Evolutionary conservation across 1,140 invertebrate genomes (phyloP).

Genomic region (Brachionus koreanus): DNA sequence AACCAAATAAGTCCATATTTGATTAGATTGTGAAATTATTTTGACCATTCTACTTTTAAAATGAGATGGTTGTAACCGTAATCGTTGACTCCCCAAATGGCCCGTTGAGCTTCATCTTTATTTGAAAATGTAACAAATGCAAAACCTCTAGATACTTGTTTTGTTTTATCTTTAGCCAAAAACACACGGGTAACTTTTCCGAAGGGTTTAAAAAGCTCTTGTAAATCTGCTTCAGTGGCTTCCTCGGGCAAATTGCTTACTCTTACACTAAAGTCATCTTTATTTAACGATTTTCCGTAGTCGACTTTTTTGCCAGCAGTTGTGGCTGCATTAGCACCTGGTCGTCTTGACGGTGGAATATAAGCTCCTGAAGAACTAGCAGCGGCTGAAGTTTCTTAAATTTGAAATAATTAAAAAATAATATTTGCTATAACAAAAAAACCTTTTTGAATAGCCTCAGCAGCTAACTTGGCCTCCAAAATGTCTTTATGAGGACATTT

Average conservation of each 20-base stretch:
- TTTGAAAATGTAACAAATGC: slow-evolving; percentile 44
- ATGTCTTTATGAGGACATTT: slow-evolving; percentile 93
- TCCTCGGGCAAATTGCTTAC: slow-evolving; percentile 96
- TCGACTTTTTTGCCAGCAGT: slow-evolving; percentile 44
- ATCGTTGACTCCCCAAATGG: slow-evolving; percentile 82
- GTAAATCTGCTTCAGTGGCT: slow-evolving; percentile 86
- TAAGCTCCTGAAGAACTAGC: slow-evolving; percentile 45
- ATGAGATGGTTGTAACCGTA: slow-evolving; percentile 98
- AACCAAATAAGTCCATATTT: too few relatives aligned
- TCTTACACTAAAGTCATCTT: slow-evolving; percentile 79
- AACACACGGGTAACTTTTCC: slow-evolving; percentile 80
- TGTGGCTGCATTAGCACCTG: slow-evolving; percentile 47
- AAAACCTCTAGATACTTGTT: slow-evolving; percentile 27
- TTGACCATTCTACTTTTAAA: slow-evolving; percentile 97
- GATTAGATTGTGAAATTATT: slow-evolving; percentile 56
- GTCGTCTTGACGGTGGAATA: slow-evolving; percentile 46
- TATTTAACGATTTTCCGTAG: background rate
- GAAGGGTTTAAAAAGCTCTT: slow-evolving; percentile 87
- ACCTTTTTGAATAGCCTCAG: slow-evolving; percentile 48
- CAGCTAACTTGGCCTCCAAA: slow-evolving; percentile 50
- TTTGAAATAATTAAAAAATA: slow-evolving; percentile 32
- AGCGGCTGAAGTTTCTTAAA: background rate
- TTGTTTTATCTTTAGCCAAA: slow-evolving; percentile 73
- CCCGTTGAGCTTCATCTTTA: slow-evolving; percentile 79
- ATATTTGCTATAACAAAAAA: too few relatives aligned